Base-by-base conservation (phyloP, 2,888 invertebrate genomes). In the Rapana venosa region DNA sequence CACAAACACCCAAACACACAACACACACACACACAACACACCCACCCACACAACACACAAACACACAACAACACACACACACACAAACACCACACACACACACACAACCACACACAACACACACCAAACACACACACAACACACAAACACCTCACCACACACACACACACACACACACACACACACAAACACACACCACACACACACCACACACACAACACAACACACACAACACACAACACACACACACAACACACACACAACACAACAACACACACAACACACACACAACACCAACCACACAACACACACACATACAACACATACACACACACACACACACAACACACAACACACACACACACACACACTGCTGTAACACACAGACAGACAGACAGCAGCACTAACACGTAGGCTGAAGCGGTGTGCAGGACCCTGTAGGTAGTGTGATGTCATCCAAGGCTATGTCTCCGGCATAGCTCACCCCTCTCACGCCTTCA, bases 361-460 rank as follows among this genome's bases (percentile, higher is more conserved):
- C 47, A 47, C 47, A 47, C 47, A 47, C 47, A 47, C 47, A 47
- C 4, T 5, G 47, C 47, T 47, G 47, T 47, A 47, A 47, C 47
- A 47, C 4, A 47, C 47, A 47, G 47, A 47, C 87, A 81, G 81
- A 30, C 22, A 15, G 22, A 81, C 35, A 36, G 81, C 4, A 81
- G 35, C 13, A 74, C 88, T 70, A 30, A 92, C 92, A 81, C 86
- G 93, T 94, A 92, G 93, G 92, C 87, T 87, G 92, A 85, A 61
- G 92, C 58, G 81, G 87, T 56, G 93, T 90, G 87, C 95, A 95
- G 11, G 90, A 26, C 88, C 94, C 94, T 56, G 92, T 92, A 0
- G 93, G 91, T 13, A 95, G 90, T 8, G 93, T 92, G 89, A 96
- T 93, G 91, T 96, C 96, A 92, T 96, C 96, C 86, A 96, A 92